These are phyloP conservation scores for Aphelenchoides besseyi DNA, from an alignment of 1,140 invertebrate species.

Conservation along the genomic window DNA sequence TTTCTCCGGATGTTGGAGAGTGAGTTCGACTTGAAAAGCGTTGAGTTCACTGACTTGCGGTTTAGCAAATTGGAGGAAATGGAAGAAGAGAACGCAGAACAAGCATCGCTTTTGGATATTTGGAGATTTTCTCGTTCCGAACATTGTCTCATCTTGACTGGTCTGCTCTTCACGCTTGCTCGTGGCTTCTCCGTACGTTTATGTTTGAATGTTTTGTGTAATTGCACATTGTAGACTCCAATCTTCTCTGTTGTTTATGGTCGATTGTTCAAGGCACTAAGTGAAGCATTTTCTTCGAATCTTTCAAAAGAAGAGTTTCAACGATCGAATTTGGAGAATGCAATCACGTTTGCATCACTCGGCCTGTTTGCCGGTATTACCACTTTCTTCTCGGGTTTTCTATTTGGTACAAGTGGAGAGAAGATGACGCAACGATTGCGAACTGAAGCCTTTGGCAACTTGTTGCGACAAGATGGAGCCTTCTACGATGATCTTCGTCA, in stretches of 20 bases:
- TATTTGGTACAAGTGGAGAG: constrained; percentile 45
- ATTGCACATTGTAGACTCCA: constrained; percentile 29
- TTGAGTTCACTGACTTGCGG: neutral
- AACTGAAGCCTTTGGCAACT: constrained; percentile 49
- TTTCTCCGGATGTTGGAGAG: neutral
- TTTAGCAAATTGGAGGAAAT: constrained; percentile 3
- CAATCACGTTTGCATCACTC: constrained; percentile 25
- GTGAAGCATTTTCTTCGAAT: neutral
- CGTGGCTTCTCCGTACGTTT: neutral
- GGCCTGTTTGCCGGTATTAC: constrained; percentile 26
- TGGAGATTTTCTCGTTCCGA: constrained; percentile 24
- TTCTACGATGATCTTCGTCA: constrained; percentile 67
- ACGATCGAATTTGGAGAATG: constrained; percentile 20
- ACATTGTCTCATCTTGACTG: neutral
- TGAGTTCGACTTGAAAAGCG: neutral
- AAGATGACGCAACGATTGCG: constrained; percentile 33
- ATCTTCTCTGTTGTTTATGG: constrained; percentile 52
- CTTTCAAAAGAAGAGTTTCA: neutral
- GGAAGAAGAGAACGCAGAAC: constrained; percentile 24
- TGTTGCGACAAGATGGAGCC: constrained; percentile 66
- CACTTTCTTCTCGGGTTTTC: constrained; percentile 33
- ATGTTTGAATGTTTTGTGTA: neutral
- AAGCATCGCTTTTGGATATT: constrained; percentile 10
- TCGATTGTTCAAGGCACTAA: constrained; percentile 34
- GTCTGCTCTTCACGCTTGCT: neutral